Conservation (phyloP, 2,797 vertebrate genomes). For the Gastrophryne carolinensis region DNA sequence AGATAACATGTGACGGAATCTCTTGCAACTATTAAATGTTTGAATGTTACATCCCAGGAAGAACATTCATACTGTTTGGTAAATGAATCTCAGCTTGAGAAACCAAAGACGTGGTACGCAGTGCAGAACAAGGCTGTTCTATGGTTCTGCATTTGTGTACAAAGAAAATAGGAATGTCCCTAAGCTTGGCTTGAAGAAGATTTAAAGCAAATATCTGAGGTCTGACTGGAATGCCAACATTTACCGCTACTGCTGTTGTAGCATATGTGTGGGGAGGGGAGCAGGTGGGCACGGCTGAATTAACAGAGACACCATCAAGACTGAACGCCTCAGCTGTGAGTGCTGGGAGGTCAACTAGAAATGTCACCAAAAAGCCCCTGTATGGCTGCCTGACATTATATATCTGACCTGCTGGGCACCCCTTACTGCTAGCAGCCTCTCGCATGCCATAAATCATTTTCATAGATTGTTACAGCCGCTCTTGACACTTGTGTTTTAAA, state of each 20-base stretch:
- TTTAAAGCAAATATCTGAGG: not conserved
- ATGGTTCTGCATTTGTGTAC: not conserved
- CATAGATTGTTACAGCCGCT: not conserved
- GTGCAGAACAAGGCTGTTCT: too few relatives aligned
- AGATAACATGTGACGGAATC: too few relatives aligned
- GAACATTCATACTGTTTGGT: too few relatives aligned
- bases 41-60: too few relatives aligned
- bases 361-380: slow-evolving; percentile 11
- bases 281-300: slow-evolving; percentile 24
- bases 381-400: slow-evolving; percentile 44
- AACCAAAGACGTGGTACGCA: too few relatives aligned
- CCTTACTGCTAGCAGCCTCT: slow-evolving; percentile 1
- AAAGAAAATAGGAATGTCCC: not conserved
- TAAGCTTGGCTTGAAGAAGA: not conserved
- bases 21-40: too few relatives aligned
- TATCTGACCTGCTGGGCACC: slow-evolving; percentile 45
- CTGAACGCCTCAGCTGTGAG: slow-evolving; percentile 6
- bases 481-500: not conserved
- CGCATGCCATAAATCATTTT: slow-evolving; percentile 22
- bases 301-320: slow-evolving; percentile 22
- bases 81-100: too few relatives aligned
- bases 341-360: slow-evolving; percentile 36
- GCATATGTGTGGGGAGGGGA: not conserved
- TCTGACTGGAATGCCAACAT: not conserved
- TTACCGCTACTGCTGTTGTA: too few relatives aligned